A percentile compares a stretch with the other conserved stretches of the same genome.
Conservation (phyloP, 2,797 vertebrate species). For the Bryconaethiops microstoma region DNA sequence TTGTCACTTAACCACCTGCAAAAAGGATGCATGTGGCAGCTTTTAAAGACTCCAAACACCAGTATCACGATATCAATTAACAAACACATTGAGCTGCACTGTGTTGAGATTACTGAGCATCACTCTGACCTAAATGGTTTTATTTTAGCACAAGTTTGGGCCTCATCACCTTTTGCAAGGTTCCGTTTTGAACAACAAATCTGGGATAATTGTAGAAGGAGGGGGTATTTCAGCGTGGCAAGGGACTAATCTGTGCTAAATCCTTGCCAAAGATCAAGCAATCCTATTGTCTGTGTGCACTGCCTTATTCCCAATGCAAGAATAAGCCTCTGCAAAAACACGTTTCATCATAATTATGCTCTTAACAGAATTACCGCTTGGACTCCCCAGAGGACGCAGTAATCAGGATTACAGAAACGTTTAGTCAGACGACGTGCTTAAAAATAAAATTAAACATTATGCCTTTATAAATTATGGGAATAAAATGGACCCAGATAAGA, state of each 20-base stretch:
- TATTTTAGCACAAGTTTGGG: not conserved
- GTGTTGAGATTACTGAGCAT: not conserved
- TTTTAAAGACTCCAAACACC: not conserved
- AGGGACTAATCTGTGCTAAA: constrained; percentile 50
- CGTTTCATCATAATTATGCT: constrained; percentile 55
- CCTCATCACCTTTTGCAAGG: not conserved
- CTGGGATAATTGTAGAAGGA: constrained; percentile 38
- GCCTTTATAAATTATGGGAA: constrained; percentile 45
- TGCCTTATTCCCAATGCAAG: constrained; percentile 30
- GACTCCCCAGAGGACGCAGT: constrained; percentile 32
- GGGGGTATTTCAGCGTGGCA: constrained; percentile 36
- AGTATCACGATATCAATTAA: not conserved
- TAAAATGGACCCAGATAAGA: not conserved
- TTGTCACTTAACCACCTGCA: too few species aligned
- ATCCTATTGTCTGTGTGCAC: constrained; percentile 36
- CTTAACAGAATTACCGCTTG: constrained; percentile 55
- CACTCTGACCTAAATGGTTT: constrained; percentile 12
- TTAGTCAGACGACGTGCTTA: constrained; percentile 38
- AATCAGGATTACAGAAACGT: constrained; percentile 57
- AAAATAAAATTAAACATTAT: constrained; percentile 37
- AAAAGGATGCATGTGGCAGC: not conserved
- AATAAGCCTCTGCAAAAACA: constrained; percentile 49
- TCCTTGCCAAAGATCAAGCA: constrained; percentile 29
- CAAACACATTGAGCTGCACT: not conserved
- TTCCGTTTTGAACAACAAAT: constrained; percentile 8